Evolutionary conservation across 2,888 invertebrate species (phyloP).

Genomic region (Hipparchia semele): DNA sequence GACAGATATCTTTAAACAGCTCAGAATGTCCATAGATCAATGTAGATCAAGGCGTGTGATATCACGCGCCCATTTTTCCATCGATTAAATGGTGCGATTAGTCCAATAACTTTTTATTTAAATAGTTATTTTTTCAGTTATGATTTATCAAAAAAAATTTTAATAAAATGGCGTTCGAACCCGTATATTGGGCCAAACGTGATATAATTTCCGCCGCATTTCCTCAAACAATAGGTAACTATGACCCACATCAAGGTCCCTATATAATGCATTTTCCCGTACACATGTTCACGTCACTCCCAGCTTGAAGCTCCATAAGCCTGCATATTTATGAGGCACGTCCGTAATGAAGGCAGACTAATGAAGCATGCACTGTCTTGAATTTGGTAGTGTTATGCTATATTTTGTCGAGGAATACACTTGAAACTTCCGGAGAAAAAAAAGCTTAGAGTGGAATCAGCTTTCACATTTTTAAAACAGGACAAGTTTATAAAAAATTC

Average conservation of each 20-base stretch:
- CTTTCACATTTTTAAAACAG: not conserved
- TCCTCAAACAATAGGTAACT: slow-evolving; percentile 19
- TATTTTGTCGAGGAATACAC: not conserved
- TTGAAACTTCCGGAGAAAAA: not conserved
- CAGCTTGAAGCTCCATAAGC: slow-evolving; percentile 37
- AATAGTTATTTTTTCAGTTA: too few species aligned
- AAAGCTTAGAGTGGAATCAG: not conserved
- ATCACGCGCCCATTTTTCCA: too few species aligned
- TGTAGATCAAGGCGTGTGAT: too few species aligned
- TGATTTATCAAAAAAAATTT: not conserved
- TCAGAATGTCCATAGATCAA: too few species aligned
- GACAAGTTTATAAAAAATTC: too few species aligned
- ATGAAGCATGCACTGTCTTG: slow-evolving; percentile 36
- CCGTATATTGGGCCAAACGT: not conserved
- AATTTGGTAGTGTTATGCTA: slow-evolving; percentile 35
- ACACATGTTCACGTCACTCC: slow-evolving; percentile 39
- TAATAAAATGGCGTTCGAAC: too few species aligned
- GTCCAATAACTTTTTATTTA: too few species aligned
- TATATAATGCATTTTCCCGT: slow-evolving; percentile 32
- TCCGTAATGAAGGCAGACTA: slow-evolving; percentile 41
- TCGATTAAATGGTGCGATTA: too few species aligned
- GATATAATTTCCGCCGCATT: not conserved
- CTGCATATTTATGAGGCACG: slow-evolving; percentile 49
- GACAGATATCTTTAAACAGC: too few species aligned
- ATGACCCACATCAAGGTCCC: slow-evolving; percentile 23